Evolutionary conservation across 2,113 vertebrate species (phyloP).

Genomic region (Sisor rabdophorus): DNA sequence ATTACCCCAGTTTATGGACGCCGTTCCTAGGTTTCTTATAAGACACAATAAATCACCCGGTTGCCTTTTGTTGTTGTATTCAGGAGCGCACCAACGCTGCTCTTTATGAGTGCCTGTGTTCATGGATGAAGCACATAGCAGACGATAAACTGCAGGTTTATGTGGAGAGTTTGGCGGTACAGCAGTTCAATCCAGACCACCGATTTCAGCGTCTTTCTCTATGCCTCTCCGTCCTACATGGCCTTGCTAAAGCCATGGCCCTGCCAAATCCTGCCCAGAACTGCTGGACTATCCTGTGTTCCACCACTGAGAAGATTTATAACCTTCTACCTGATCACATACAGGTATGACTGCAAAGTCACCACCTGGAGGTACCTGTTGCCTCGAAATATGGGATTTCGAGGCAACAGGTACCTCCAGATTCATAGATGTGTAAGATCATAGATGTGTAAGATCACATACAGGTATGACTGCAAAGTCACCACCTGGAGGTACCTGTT

Average conservation of each 20-base stretch:
- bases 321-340: conserved; percentile 79
- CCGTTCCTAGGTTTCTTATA: background rate
- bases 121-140: conserved; percentile 87
- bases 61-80: conserved; percentile 30
- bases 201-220: conserved; percentile 53
- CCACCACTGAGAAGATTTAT: conserved; percentile 78
- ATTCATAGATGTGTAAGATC: no score
- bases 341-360: conserved; percentile 66
- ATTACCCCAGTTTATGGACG: background rate
- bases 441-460: no score
- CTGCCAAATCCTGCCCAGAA: conserved; percentile 76
- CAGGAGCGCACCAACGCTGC: conserved; percentile 75
- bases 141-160: conserved; percentile 85
- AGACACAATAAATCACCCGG: background rate
- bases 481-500: background rate
- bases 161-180: conserved; percentile 73
- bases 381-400: no score
- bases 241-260: conserved; percentile 82
- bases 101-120: conserved; percentile 71
- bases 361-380: background rate
- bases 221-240: conserved; percentile 72
- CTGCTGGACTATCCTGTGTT: conserved; percentile 80
- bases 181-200: conserved; percentile 69
- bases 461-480: conserved; percentile 66
- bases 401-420: no score